A percentile compares a stretch with the other conserved stretches of the same genome.
These are phyloP conservation scores for Drosophila sucinea DNA, from an alignment of 1,140 invertebrate genomes.

Conservation along the genomic window DNA sequence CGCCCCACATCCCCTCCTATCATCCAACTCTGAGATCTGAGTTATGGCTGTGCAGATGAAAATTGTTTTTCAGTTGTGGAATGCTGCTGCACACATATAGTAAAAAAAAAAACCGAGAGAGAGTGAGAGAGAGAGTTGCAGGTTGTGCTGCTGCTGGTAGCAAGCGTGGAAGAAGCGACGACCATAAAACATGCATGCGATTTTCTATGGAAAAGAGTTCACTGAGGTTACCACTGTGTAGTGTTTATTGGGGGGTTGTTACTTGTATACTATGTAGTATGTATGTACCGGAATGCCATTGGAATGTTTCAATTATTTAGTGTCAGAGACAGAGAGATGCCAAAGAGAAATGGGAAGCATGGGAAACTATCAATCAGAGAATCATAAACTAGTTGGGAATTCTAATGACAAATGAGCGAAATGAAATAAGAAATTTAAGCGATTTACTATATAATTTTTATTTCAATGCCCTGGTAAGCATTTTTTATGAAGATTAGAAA, in stretches of 20 bases:
- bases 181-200: constrained; percentile 43
- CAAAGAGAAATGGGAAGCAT: not conserved
- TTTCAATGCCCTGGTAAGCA: no score
- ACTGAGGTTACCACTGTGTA: constrained; percentile 35
- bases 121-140: constrained; percentile 16
- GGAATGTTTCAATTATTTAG: constrained; percentile 58
- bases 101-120: not conserved
- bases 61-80: constrained; percentile 65
- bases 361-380: not conserved
- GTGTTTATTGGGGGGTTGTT: constrained; percentile 1
- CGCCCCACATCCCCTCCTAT: no score
- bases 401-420: not conserved
- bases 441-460: no score
- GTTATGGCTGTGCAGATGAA: constrained; percentile 73
- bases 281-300: constrained; percentile 41
- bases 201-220: constrained; percentile 46
- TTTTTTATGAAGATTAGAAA: no score
- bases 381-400: not conserved
- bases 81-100: not conserved
- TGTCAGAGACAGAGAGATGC: constrained; percentile 19
- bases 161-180: constrained; percentile 26
- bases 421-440: not conserved
- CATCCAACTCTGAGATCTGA: constrained; percentile 63
- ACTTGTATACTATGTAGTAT: not conserved
- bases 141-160: constrained; percentile 30